phyloP scores from a whole-genome alignment of 2,888 invertebrate genomes.

The Agrotis clavis region DNA sequence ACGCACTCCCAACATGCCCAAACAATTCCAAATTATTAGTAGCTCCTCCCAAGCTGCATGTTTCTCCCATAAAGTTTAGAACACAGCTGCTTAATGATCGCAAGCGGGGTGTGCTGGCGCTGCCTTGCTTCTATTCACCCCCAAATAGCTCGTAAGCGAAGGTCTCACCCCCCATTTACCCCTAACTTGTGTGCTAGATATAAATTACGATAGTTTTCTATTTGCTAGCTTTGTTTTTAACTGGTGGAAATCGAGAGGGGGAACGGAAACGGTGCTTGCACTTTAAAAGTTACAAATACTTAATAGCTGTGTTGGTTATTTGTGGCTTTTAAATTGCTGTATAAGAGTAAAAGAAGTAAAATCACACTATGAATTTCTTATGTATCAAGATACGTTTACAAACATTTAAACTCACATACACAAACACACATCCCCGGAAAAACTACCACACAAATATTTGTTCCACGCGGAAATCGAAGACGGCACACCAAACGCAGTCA shows the following conservation, averaged over 20 bases:
- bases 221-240: conserved; percentile 21
- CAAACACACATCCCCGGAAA: no score
- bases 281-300: no score
- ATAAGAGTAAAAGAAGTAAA: no score
- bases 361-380: no score
- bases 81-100: conserved; percentile 44
- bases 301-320: not conserved
- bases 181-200: conserved; percentile 9
- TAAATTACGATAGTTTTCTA: conserved; percentile 52
- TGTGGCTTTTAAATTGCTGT: not conserved
- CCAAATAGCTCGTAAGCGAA: conserved; percentile 1
- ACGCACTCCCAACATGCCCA: not conserved
- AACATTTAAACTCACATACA: no score
- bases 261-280: no score
- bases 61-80: conserved; percentile 8
- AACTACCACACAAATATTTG: no score
- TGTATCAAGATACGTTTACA: no score
- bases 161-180: conserved; percentile 18
- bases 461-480: no score
- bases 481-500: not conserved
- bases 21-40: conserved; percentile 30
- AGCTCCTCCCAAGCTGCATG: conserved; percentile 9
- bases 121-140: conserved; percentile 20
- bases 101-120: conserved; percentile 12
- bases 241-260: not conserved